These are phyloP conservation scores for Volucella bombylans DNA, from an alignment of 2,888 invertebrate species.

Conservation along the genomic window DNA sequence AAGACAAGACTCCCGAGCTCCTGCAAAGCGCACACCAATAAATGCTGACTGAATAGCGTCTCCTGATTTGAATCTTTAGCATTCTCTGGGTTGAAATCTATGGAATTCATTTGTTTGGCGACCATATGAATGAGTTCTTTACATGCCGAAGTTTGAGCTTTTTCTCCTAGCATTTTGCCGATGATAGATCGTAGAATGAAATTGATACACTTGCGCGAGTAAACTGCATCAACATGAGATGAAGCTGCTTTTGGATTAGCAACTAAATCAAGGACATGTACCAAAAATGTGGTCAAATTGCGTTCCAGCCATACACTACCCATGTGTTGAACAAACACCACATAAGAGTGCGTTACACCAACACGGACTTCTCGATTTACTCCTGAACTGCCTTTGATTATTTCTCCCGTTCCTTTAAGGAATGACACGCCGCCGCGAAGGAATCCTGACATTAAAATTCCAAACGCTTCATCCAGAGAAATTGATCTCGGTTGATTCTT, in stretches of 20 bases:
- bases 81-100: conserved; percentile 95
- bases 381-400: conserved; percentile 96
- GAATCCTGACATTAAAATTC: conserved; percentile 96
- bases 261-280: conserved; percentile 95
- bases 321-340: conserved; percentile 95
- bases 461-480: conserved; percentile 94
- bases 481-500: conserved; percentile 83
- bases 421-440: conserved; percentile 96
- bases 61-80: conserved; percentile 96
- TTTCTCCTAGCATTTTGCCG: conserved; percentile 97
- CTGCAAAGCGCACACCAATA: conserved; percentile 94
- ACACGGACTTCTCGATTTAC: conserved; percentile 98
- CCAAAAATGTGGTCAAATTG: conserved; percentile 92
- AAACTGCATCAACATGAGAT: conserved; percentile 98
- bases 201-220: conserved; percentile 97
- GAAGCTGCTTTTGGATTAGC: conserved; percentile 97
- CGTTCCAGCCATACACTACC: conserved; percentile 97
- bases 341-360: conserved; percentile 98
- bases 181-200: conserved; percentile 95
- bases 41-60: conserved; percentile 94
- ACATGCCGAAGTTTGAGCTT: conserved; percentile 97
- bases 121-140: conserved; percentile 96
- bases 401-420: conserved; percentile 95
- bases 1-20: conserved; percentile 95
- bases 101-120: conserved; percentile 96